Conservation (phyloP, 1,140 invertebrate genomes). For the Periplaneta americana region DNA sequence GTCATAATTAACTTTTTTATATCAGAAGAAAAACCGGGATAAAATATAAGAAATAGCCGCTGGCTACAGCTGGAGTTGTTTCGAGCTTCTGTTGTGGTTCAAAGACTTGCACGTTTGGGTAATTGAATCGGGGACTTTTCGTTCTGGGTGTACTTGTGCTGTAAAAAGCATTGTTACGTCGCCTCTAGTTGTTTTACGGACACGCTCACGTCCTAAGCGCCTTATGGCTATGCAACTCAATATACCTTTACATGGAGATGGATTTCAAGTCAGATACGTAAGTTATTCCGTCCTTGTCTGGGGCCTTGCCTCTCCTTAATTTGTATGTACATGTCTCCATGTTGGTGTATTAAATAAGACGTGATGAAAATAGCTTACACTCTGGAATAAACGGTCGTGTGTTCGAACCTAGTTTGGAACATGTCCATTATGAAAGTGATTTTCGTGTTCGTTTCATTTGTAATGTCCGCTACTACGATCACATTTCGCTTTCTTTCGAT, state of each 20-base stretch:
- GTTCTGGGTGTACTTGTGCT: neutral
- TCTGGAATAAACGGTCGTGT: too few species aligned
- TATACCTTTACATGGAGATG: neutral
- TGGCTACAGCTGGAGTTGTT: neutral
- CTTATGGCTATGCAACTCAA: neutral
- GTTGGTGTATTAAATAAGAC: too few species aligned
- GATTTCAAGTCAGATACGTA: too few species aligned
- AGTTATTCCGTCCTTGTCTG: too few species aligned
- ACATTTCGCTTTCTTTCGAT: too few species aligned
- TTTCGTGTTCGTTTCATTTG: too few species aligned
- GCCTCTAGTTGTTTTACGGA: neutral
- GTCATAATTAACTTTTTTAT: conserved; percentile 7
- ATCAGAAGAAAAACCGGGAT: neutral
- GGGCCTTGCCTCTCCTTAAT: too few species aligned
- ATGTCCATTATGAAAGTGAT: too few species aligned
- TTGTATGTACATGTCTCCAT: too few species aligned
- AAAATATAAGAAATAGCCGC: neutral
- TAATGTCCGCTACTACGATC: too few species aligned
- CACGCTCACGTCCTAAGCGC: neutral
- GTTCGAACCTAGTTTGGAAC: too few species aligned
- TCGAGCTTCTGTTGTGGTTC: neutral
- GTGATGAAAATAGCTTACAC: too few species aligned
- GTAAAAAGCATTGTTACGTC: neutral
- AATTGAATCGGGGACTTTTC: neutral
- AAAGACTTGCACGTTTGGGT: neutral